These are phyloP conservation scores for Macrotus californicus DNA, from an alignment of 2,113 vertebrate species.

Conservation along the genomic window DNA sequence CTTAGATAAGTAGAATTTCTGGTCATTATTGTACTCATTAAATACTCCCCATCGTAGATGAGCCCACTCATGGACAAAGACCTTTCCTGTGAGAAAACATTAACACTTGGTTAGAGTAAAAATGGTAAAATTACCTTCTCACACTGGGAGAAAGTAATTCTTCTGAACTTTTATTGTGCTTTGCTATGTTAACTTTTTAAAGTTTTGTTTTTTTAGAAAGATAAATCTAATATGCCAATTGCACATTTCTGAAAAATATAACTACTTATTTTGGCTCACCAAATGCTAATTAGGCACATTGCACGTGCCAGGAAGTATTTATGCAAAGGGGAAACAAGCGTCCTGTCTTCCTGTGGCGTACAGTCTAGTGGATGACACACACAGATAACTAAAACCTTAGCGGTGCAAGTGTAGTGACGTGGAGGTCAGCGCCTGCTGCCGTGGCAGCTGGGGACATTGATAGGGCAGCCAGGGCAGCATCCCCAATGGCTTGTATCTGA, in stretches of 20 bases:
- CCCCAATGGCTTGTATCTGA: not conserved
- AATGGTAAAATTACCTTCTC: not conserved
- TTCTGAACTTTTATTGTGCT: not conserved
- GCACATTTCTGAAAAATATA: not conserved
- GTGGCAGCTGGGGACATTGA: not conserved
- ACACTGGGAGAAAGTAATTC: not conserved
- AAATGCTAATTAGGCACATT: not conserved
- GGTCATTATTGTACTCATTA: conserved; percentile 74
- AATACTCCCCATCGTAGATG: conserved; percentile 83
- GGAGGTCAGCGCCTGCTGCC: not conserved
- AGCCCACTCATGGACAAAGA: conserved; percentile 84
- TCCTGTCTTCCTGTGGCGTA: not conserved
- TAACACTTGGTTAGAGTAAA: not conserved
- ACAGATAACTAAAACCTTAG: not conserved
- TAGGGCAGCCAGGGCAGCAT: not conserved
- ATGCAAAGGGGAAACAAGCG: not conserved
- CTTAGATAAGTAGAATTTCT: conserved; percentile 76
- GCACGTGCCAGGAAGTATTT: not conserved
- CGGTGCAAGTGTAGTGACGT: fast-evolving
- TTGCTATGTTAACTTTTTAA: not conserved
- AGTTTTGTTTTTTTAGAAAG: not conserved
- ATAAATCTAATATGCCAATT: not conserved
- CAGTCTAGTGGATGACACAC: not conserved
- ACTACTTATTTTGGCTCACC: not conserved
- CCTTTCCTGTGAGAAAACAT: conserved; percentile 69